Percentiles rank a stretch among this genome's conserved stretches.
Conservation (phyloP, 2,797 vertebrate species). For the Rallus crepitans region DNA sequence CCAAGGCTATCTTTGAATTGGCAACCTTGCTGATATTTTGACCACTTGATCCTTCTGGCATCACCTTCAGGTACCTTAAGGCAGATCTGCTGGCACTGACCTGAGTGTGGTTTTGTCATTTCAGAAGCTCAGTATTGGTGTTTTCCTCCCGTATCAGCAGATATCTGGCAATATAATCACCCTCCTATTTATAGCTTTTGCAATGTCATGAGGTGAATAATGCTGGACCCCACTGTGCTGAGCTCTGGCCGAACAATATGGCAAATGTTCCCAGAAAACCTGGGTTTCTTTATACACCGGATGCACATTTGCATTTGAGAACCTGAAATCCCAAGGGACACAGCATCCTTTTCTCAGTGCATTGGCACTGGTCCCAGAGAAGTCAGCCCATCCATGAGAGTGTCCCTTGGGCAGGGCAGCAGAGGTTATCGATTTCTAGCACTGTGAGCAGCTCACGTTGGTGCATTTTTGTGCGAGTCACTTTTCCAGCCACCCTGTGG, state of each 20-base stretch:
- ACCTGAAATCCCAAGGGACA: neutral
- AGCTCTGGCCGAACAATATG: neutral
- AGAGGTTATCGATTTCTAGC: neutral
- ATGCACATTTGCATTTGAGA: neutral
- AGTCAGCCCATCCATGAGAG: neutral
- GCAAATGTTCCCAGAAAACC: neutral
- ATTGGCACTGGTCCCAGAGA: neutral
- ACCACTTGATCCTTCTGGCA: neutral
- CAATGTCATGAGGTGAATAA: neutral
- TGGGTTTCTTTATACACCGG: neutral
- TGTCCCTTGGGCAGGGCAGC: neutral
- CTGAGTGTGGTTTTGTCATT: neutral
- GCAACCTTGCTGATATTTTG: neutral
- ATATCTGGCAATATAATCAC: constrained; percentile 1
- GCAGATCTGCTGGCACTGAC: neutral
- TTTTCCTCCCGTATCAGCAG: constrained; percentile 25
- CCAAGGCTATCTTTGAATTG: neutral
- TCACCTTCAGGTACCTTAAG: neutral
- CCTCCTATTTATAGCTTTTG: neutral
- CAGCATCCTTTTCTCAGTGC: neutral
- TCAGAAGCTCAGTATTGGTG: neutral
- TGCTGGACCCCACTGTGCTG: neutral
- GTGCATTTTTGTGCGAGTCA: neutral
- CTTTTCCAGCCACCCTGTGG: neutral
- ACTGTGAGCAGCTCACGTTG: accelerated